Conservation (phyloP, 2,113 vertebrate genomes). For the Podiceps cristatus region DNA sequence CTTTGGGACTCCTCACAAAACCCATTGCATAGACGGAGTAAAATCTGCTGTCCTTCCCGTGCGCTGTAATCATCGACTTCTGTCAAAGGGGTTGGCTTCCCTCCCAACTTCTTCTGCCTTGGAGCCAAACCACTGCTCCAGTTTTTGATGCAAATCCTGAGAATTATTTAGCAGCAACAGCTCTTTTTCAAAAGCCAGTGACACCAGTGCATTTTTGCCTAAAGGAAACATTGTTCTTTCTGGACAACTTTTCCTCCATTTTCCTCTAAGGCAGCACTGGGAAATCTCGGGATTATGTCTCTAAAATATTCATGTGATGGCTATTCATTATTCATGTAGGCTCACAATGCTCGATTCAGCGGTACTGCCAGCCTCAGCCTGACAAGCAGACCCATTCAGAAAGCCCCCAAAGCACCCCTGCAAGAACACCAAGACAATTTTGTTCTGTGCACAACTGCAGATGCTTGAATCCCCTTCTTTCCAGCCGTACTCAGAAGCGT, state of each 20-base stretch:
- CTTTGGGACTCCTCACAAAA: neutral
- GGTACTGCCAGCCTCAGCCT: slow-evolving; percentile 36
- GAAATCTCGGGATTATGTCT: neutral
- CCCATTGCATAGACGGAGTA: neutral
- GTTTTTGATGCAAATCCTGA: slow-evolving; percentile 16
- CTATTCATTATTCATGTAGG: slow-evolving; percentile 28
- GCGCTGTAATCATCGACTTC: neutral
- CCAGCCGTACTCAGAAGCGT: neutral
- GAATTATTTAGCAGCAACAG: slow-evolving; percentile 14
- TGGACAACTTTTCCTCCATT: slow-evolving; percentile 34
- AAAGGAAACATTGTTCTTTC: slow-evolving; percentile 53
- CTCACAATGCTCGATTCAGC: slow-evolving; percentile 23
- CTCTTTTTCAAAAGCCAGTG: neutral
- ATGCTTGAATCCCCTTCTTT: neutral
- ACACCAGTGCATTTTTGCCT: slow-evolving; percentile 35
- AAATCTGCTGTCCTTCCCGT: neutral
- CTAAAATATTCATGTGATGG: slow-evolving; percentile 42
- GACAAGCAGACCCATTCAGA: slow-evolving; percentile 37
- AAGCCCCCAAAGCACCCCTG: neutral
- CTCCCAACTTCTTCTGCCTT: neutral
- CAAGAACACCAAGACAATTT: slow-evolving; percentile 5
- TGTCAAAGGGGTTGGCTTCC: neutral
- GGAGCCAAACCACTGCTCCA: slow-evolving; percentile 16
- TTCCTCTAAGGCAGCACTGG: slow-evolving; percentile 28
- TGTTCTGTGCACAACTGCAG: neutral